phyloP scores from a whole-genome alignment of 2,797 vertebrate genomes.

The Ceryle rudis region DNA sequence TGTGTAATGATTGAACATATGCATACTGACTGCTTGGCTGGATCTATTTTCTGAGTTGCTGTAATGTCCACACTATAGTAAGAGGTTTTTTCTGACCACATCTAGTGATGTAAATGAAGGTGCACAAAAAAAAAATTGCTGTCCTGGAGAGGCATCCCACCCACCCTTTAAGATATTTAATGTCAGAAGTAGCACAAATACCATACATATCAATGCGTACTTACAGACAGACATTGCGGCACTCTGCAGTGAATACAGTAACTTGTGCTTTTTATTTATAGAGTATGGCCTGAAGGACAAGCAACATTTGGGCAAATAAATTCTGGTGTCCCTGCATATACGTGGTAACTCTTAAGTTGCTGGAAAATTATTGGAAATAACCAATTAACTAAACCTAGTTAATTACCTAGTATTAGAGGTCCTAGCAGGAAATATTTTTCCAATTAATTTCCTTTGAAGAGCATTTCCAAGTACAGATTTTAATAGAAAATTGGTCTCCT shows the following conservation, averaged over 20 bases:
- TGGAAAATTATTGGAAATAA: not conserved
- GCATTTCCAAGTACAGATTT: not conserved
- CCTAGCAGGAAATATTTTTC: not conserved
- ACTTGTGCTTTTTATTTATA: conserved; percentile 24
- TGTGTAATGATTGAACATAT: not conserved
- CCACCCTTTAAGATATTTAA: not conserved
- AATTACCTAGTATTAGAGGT: not conserved
- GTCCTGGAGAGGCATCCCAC: not conserved
- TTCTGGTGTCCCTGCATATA: conserved; percentile 27
- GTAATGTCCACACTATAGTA: not conserved
- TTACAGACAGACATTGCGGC: not conserved
- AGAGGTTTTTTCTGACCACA: not conserved
- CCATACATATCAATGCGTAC: not conserved
- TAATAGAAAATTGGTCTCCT: not conserved
- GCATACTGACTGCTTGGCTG: not conserved
- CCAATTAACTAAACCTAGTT: not conserved
- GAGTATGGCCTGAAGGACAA: conserved; percentile 36
- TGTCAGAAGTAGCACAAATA: not conserved
- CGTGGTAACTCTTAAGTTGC: not conserved
- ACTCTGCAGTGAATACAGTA: not conserved
- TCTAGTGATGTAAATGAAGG: not conserved
- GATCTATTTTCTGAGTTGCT: not conserved
- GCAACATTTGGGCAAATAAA: conserved; percentile 10
- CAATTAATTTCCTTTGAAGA: not conserved
- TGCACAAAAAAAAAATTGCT: not conserved